Evolutionary conservation across 2,113 vertebrate genomes (phyloP), one percentile per base, ranked within the genome.

Genomic region (Cyanoramphus novaezelandiae): DNA sequence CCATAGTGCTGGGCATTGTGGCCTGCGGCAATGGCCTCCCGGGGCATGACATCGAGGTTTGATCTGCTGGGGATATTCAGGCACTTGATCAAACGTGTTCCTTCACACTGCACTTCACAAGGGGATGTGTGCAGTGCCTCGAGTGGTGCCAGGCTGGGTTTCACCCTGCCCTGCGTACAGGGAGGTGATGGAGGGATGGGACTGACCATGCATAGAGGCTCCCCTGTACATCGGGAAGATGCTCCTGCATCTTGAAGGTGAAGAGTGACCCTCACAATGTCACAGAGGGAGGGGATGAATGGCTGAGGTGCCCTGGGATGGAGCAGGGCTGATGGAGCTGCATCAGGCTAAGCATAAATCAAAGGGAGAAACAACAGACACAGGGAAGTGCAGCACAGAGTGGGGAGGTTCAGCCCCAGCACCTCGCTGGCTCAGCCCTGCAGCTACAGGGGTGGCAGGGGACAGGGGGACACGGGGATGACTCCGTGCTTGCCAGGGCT

Each of bases 181-280:
- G 41, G 4, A 74, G 17, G 15, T 29, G 49, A 27, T 35, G 52
- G 35, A 55, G 19, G 47, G 14, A 21, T 8, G 7, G 55, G 28
- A 29, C 5, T 0, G 0, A 29, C 23, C 35, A 47, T 0, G 1
- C 1, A 5, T 7, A 3, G 35, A 41, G 25, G 33, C 17, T 78
- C 7, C 37, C 6, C 20, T 82, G 70, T 4, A 6, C 6, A 0
- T 11, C 4, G 2, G 44, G 59, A 74, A 86, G 47, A n/a, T 47
- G 25, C 47, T 55, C 15, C 64, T 72, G 18, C 24, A 49, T 33
- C 59, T 6, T 4, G 25, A 21, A 67, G 44, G 71, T 2, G 2
- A 88, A 65, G 10, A 15, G 33, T 28, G 59, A 46, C 65, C 39
- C 28, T 77, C 2, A 0, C 4, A 1, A 9, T 52, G 69, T 69